Percentiles rank a stretch among this genome's conserved stretches.
phyloP scores from a whole-genome alignment of 2,888 invertebrate genomes.

The Bembecia ichneumoniformis region DNA sequence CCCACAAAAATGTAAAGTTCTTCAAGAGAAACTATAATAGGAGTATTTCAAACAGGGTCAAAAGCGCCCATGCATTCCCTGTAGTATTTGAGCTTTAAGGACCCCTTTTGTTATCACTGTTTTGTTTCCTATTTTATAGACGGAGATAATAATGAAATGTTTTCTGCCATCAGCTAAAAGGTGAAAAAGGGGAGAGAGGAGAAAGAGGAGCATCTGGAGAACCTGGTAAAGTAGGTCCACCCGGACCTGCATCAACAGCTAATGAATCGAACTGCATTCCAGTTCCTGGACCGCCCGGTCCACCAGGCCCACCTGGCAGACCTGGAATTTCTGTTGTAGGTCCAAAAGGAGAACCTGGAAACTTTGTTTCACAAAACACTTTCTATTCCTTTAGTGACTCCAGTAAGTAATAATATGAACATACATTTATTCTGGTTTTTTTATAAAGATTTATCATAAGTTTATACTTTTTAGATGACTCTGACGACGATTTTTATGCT shows the following conservation, averaged over 20 bases:
- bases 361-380: slow-evolving; percentile 16
- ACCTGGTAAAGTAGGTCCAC: slow-evolving; percentile 24
- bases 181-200: slow-evolving; percentile 44
- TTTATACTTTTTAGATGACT: slow-evolving; percentile 12
- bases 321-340: slow-evolving; percentile 41
- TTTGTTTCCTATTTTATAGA: no score
- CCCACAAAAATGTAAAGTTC: no score
- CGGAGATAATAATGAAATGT: neutral
- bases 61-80: no score
- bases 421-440: neutral
- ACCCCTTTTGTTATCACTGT: neutral
- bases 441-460: slow-evolving; percentile 4
- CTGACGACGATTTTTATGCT: slow-evolving; percentile 32
- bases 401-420: slow-evolving; percentile 5
- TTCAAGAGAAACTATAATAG: no score
- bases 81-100: neutral
- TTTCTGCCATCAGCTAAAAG: slow-evolving; percentile 29
- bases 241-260: slow-evolving; percentile 16
- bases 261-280: neutral
- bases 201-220: slow-evolving; percentile 29
- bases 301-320: slow-evolving; percentile 34
- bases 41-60: no score
- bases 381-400: slow-evolving; percentile 9
- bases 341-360: slow-evolving; percentile 45
- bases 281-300: slow-evolving; percentile 21